Evolutionary conservation across 1,140 invertebrate species (phyloP).

Genomic region (Nasonia longicornis): DNA sequence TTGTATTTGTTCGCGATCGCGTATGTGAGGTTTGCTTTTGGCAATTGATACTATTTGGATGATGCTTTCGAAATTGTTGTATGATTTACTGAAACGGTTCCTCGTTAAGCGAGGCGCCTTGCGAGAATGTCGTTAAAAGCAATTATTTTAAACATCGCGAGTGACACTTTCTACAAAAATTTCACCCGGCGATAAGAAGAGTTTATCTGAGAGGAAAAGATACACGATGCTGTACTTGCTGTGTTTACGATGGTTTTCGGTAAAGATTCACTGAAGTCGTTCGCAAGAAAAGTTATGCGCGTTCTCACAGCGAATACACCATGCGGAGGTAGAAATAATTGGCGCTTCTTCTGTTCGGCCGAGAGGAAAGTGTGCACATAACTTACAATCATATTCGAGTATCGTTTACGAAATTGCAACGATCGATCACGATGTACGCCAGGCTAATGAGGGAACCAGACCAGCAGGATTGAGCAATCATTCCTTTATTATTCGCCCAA

Average conservation of each 20-base stretch:
- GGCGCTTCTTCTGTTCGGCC: background rate
- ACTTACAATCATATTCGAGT: background rate
- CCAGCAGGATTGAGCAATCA: background rate
- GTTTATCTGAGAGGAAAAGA: no score
- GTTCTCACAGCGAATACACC: no score
- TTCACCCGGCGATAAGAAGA: no score
- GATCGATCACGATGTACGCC: background rate
- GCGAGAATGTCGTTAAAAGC: no score
- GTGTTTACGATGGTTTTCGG: no score
- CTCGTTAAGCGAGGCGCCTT: no score
- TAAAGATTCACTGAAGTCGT: no score
- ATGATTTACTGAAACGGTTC: no score
- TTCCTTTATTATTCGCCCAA: background rate
- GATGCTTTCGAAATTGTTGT: background rate
- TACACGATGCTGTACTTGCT: no score
- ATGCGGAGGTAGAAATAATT: background rate
- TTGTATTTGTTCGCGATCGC: background rate
- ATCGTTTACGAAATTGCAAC: background rate
- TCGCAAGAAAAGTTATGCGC: no score
- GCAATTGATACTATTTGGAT: background rate
- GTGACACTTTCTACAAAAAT: no score
- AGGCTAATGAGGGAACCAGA: background rate
- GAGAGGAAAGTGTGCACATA: background rate
- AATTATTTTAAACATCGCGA: no score
- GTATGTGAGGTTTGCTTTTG: background rate